Base-by-base conservation (phyloP, 2,888 invertebrate species). In the Celastrina argiolus region DNA sequence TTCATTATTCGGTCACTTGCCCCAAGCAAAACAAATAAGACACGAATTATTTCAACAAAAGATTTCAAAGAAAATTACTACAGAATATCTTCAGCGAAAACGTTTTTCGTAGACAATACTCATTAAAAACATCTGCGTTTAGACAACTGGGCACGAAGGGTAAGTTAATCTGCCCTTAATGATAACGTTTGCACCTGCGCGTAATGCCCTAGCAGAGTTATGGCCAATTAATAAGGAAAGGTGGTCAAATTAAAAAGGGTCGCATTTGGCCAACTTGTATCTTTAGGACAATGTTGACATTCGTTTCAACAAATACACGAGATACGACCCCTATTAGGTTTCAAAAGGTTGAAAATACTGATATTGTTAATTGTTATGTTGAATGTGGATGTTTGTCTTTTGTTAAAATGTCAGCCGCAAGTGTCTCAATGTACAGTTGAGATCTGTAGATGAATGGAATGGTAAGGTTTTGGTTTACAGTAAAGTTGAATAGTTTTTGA, bases 151-250 rank as follows among this genome's bases (percentile, higher is more conserved):
- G 78, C 81, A 72, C 77, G 74, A 80, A 72, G 81, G 82, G 82
- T 77, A 81, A 83, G 76, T 78, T 82, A 83, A 87, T 85, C 83
- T 81, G 70, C 76, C 71, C 78, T 80, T 87, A 87, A 87, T 83
- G 85, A 83, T 83, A 82, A 81, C 79, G 79, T 80, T 78, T 79
- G 81, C 87, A 88, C 87, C 88, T 88, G 88, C 77, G 80, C 75
- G 78, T 75, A 75, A 81, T 81, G 78, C 81, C 76, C 77, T 75
- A 67, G 74, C 72, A 78, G 81, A 84, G 85, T 83, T 84, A 84
- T 81, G 77, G 66, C 78, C 74, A 73, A 77, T n/a, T n/a, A 76
- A 80, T 74, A 77, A 77, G 79, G 77, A 73, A 73, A 76, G 74
- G 75, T 75, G 76, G 69, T 71, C 70, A 72, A 76, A 79, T 78